Evolutionary conservation across 1,140 invertebrate species (phyloP).

Genomic region (Lepeophtheirus salmonis): DNA sequence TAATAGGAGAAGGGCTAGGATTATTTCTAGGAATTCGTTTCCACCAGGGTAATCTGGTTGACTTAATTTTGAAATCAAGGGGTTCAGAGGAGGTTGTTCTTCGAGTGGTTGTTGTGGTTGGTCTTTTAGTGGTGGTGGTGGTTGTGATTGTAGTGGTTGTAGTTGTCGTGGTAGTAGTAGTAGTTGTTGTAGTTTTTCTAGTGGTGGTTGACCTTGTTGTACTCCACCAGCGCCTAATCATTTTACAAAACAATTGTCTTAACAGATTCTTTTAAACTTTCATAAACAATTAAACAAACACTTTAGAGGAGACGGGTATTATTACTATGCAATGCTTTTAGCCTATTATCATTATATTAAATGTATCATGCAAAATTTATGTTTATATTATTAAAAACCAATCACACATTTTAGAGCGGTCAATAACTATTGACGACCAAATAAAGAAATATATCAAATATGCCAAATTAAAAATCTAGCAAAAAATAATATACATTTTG

Average conservation of each 20-base stretch:
- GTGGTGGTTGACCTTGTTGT: constrained; percentile 20
- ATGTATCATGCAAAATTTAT: too few species aligned
- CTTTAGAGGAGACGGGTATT: too few species aligned
- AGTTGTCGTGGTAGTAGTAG: constrained; percentile 10
- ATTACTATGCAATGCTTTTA: too few species aligned
- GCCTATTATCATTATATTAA: too few species aligned
- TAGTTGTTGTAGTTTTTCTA: constrained; percentile 18
- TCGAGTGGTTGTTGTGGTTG: background rate
- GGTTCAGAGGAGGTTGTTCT: constrained; percentile 14
- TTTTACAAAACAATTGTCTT: background rate
- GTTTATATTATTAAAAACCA: too few species aligned
- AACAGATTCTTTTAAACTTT: too few species aligned
- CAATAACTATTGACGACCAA: too few species aligned
- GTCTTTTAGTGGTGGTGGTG: constrained; percentile 19
- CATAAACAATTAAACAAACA: too few species aligned
- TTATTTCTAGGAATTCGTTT: background rate
- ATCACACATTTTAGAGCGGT: too few species aligned
- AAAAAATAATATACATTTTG: too few species aligned
- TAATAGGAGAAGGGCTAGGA: background rate
- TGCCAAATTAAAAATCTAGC: too few species aligned
- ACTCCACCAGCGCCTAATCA: background rate
- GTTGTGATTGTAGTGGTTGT: constrained; percentile 9
- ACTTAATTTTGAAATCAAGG: constrained; percentile 19
- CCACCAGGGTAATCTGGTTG: background rate
- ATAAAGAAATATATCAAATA: too few species aligned